Evolutionary conservation across 37 sponge, comb jelly and placozoan genomes (phyloP).

Genomic region (Aplysina aerophoba): DNA sequence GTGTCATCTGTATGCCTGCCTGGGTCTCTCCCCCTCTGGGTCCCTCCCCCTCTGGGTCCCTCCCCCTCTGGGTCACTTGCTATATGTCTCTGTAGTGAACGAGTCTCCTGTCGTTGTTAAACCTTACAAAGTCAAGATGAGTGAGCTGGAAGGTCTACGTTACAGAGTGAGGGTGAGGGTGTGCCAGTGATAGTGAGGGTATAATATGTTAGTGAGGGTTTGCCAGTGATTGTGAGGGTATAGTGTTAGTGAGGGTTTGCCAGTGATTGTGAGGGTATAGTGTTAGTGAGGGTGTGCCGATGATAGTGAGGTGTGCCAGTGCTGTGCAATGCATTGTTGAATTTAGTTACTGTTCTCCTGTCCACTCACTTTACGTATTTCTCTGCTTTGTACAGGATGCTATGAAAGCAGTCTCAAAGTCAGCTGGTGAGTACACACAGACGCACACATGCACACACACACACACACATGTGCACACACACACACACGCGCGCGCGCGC

Average conservation of each 20-base stretch:
- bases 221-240: neutral
- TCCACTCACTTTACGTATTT: neutral
- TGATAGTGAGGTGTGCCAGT: neutral
- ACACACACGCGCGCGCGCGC: neutral
- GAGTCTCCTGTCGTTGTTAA: conserved; percentile 41
- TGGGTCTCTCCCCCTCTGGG: neutral
- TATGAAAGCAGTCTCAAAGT: conserved; percentile 81
- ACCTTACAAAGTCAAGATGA: conserved; percentile 95
- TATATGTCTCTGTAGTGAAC: neutral
- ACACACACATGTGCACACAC: neutral
- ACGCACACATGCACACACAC: too few relatives aligned
- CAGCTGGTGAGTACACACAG: conserved; percentile 52
- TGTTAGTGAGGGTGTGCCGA: neutral
- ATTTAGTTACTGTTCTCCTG: neutral
- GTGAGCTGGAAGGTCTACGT: conserved; percentile 93
- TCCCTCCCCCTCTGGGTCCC: neutral
- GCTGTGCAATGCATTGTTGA: neutral
- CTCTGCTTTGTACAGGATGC: conserved; percentile 68
- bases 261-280: neutral
- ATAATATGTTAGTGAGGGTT: neutral
- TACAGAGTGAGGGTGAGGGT: conserved; percentile 86
- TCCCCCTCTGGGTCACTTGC: neutral
- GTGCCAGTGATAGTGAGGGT: neutral
- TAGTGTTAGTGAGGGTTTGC: neutral
- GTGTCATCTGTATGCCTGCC: too few relatives aligned